Base-by-base conservation (phyloP, 1,140 invertebrate species). In the Bombus affinis region DNA sequence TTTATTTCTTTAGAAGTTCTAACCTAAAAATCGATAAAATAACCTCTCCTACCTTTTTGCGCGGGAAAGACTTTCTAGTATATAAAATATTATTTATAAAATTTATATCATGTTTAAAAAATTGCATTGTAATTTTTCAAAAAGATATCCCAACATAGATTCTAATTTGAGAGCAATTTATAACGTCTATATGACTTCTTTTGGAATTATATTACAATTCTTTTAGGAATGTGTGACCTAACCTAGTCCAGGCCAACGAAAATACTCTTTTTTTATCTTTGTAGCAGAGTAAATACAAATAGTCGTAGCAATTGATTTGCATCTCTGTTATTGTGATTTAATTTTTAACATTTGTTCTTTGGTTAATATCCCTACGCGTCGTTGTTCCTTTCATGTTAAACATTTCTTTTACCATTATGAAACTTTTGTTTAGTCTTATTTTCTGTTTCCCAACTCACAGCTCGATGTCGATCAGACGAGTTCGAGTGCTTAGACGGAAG, bases 401-500 rank as follows among this genome's bases (percentile, higher is more conserved):
- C 0, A 53, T 37, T 65, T 42, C 4, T 42, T 74, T 86, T 59
- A 6, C 68, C 35, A 22, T 68, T 68, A 37, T 37, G 32, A 25
- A 39, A 28, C 3, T 81, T 89, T 87, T 87, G n/a, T 86, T 92
- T 85, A 76, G 89, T 70, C 73, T 65, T 68, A 71, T 92, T 94
- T 93, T 85, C 93, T 93, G 42, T 95, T 78, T 84, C 80, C 44
- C 79, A 15, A 62, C 86, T 87, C 78, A 89, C 96, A 97, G 97
- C 96, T 92, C 91, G 91, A 70, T 97, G 97, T 93, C 95, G 94
- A 57, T 71, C 90, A 0, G 95, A 96, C 89, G 96, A 97, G 93
- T 97, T 96, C 95, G 94, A 94, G 85, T 96, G 97, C 92, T 92
- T 94, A 83, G 95, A 96, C 91, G 97, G 97, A 66, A 95, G 93